These are phyloP conservation scores for Pampusana beccarii DNA, from an alignment of 2,113 vertebrate genomes.

Conservation along the genomic window DNA sequence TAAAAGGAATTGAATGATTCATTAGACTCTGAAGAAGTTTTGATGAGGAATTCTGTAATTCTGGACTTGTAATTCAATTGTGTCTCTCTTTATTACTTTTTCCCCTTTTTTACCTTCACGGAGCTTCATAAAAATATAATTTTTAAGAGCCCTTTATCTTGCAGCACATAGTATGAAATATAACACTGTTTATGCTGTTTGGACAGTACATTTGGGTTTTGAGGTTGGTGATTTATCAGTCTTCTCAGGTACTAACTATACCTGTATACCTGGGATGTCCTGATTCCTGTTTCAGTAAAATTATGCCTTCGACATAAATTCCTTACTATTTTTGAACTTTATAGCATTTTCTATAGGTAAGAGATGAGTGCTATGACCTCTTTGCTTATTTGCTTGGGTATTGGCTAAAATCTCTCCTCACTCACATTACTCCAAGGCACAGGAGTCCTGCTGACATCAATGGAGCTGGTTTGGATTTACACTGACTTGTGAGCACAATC, in stretches of 20 bases:
- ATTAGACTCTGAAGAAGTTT: conserved; percentile 54
- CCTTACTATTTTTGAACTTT: conserved; percentile 40
- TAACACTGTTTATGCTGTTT: conserved; percentile 49
- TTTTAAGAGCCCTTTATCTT: conserved; percentile 35
- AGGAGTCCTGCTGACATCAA: background rate
- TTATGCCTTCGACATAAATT: conserved; percentile 55
- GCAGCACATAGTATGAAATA: conserved; percentile 43
- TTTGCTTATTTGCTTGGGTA: conserved; percentile 21
- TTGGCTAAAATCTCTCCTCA: background rate
- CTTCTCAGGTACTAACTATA: conserved; percentile 1
- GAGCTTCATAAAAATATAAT: conserved; percentile 24
- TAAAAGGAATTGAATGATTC: conserved; percentile 69
- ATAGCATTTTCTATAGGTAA: conserved; percentile 31
- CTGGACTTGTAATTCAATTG: conserved; percentile 59
- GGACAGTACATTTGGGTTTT: conserved; percentile 39
- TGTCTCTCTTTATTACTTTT: conserved; percentile 22
- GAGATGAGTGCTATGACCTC: conserved; percentile 38
- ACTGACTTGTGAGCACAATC: background rate
- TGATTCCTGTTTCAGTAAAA: conserved; percentile 19
- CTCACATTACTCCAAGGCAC: background rate
- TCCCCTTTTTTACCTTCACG: background rate
- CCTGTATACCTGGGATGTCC: conserved; percentile 6
- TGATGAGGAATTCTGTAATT: conserved; percentile 66
- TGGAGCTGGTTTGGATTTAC: background rate
- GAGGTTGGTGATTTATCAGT: conserved; percentile 37